Percentiles rank a stretch among this genome's conserved stretches.
phyloP scores from a whole-genome alignment of 2,888 invertebrate species.

The Caenorhabditis virilis region DNA sequence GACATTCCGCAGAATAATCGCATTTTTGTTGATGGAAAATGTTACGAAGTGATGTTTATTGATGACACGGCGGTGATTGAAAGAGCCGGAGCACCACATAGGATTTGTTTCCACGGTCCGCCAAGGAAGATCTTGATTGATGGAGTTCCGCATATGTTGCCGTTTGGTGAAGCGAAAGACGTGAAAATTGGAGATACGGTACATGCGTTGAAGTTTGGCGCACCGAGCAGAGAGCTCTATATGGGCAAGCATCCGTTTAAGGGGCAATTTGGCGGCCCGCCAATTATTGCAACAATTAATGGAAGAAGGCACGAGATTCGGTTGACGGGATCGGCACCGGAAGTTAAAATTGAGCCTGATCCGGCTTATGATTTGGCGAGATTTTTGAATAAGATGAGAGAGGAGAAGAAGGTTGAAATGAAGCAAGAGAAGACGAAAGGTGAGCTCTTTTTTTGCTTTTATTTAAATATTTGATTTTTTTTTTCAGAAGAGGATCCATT shows the following conservation, averaged over 20 bases:
- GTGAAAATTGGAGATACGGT: slow-evolving; percentile 69
- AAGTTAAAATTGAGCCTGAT: slow-evolving; percentile 84
- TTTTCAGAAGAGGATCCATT: slow-evolving; percentile 31
- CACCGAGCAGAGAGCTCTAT: slow-evolving; percentile 87
- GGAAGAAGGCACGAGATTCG: slow-evolving; percentile 80
- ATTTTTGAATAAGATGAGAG: slow-evolving; percentile 40
- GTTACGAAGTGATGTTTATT: slow-evolving; percentile 67
- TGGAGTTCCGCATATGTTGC: slow-evolving; percentile 52
- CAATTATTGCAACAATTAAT: slow-evolving; percentile 81
- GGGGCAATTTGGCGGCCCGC: slow-evolving; percentile 81
- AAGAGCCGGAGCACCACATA: slow-evolving; percentile 66
- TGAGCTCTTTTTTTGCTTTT: no score
- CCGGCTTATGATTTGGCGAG: slow-evolving; percentile 79
- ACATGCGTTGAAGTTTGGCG: slow-evolving; percentile 82
- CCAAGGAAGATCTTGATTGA: slow-evolving; percentile 67
- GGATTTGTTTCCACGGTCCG: slow-evolving; percentile 63
- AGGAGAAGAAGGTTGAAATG: slow-evolving; percentile 33
- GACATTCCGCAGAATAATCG: slow-evolving; percentile 67
- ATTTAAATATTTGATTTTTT: no score
- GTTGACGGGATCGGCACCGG: slow-evolving; percentile 88
- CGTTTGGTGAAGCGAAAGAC: slow-evolving; percentile 59
- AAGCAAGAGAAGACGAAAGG: slow-evolving; percentile 19
- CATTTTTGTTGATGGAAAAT: slow-evolving; percentile 68
- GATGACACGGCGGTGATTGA: slow-evolving; percentile 66
- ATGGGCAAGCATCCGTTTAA: slow-evolving; percentile 88